Percentiles rank a stretch among this genome's conserved stretches.
Conservation (phyloP, 2,888 invertebrate genomes). For the Diarsia brunnea region DNA sequence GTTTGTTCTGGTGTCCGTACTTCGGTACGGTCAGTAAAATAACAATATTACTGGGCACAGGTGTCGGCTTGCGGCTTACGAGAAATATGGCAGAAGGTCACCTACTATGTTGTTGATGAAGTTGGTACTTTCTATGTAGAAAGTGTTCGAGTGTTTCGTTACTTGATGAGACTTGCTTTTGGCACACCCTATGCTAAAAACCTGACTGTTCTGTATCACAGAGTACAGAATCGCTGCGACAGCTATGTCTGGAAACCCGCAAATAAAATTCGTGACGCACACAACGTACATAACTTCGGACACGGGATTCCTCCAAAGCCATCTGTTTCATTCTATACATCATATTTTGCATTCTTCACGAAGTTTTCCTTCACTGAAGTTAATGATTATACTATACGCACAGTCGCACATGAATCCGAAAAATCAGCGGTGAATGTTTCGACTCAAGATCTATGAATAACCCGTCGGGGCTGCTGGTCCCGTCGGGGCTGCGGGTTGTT, state of each 20-base stretch:
- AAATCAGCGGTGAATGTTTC: too few relatives aligned
- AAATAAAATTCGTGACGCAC: neutral
- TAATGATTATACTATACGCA: too few relatives aligned
- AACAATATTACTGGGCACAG: conserved; percentile 59
- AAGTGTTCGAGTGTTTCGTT: conserved; percentile 4
- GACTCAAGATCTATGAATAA: too few relatives aligned
- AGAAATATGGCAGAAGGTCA: conserved; percentile 41
- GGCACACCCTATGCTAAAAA: conserved; percentile 18
- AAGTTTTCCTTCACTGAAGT: too few relatives aligned
- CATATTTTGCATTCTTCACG: neutral
- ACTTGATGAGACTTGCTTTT: too few relatives aligned
- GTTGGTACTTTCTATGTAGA: conserved; percentile 23
- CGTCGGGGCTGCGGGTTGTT: too few relatives aligned
- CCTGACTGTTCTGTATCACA: neutral
- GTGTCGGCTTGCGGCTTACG: conserved; percentile 57
- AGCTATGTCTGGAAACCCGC: neutral
- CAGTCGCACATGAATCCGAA: too few relatives aligned
- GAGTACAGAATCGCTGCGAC: neutral
- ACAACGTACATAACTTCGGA: neutral
- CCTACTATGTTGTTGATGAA: conserved; percentile 21
- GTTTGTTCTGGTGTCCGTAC: conserved; percentile 51
- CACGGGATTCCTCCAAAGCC: neutral
- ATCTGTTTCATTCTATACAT: neutral
- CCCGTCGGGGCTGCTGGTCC: too few relatives aligned
- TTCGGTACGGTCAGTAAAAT: conserved; percentile 52